phyloP scores from a whole-genome alignment of 64 coral and sea anemone species.

The Actinia tenebrosa region DNA sequence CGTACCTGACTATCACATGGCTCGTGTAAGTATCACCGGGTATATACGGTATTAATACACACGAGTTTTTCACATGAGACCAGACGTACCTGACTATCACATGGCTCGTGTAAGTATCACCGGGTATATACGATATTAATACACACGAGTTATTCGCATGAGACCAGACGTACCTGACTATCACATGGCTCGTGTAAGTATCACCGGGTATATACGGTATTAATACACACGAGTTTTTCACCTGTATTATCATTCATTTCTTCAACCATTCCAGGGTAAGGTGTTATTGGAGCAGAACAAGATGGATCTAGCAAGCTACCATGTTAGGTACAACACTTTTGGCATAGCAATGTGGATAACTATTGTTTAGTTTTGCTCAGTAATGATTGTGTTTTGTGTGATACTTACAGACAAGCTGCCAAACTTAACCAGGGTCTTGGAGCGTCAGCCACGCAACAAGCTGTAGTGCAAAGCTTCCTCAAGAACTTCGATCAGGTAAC shows the following conservation, averaged over 20 bases:
- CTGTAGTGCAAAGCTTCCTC: constrained; percentile 90
- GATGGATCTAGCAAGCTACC: constrained; percentile 90
- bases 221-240: neutral
- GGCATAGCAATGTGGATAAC: too few relatives aligned
- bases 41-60: neutral
- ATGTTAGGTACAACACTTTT: constrained; percentile 65
- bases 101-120: constrained; percentile 77
- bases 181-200: constrained; percentile 88
- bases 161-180: constrained; percentile 90
- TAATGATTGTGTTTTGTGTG: neutral
- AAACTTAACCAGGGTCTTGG: constrained; percentile 88
- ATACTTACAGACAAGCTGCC: constrained; percentile 71
- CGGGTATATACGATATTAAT: neutral
- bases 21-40: constrained; percentile 53
- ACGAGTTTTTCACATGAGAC: constrained; percentile 57
- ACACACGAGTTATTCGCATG: constrained; percentile 31
- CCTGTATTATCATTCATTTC: neutral
- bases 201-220: neutral
- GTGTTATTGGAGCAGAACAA: constrained; percentile 89
- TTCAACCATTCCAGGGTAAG: constrained; percentile 57
- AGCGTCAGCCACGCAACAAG: constrained; percentile 91
- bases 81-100: constrained; percentile 88
- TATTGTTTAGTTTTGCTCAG: neutral
- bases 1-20: constrained; percentile 91
- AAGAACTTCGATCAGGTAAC: constrained; percentile 89